Percentiles rank a stretch among this genome's conserved stretches.
These are phyloP conservation scores for Todiramphus saurophagus DNA, from an alignment of 2,113 vertebrate genomes.

Conservation along the genomic window DNA sequence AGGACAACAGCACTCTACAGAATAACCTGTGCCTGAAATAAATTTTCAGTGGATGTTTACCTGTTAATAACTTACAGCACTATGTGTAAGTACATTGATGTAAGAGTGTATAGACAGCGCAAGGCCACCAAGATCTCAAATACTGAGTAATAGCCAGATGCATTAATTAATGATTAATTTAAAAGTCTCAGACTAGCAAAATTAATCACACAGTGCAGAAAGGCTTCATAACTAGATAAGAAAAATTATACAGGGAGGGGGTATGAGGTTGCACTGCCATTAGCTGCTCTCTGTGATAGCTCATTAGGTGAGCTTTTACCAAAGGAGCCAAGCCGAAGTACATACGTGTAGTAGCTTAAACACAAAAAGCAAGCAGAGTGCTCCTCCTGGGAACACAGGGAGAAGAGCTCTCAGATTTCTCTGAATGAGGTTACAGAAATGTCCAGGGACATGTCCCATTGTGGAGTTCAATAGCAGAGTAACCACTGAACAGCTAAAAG, in stretches of 20 bases:
- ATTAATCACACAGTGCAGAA: neutral
- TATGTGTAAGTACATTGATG: neutral
- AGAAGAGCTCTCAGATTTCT: conserved; percentile 48
- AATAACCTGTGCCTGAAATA: neutral
- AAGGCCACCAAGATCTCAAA: neutral
- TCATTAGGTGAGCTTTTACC: conserved; percentile 55
- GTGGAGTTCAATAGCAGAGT: neutral
- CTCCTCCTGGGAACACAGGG: conserved; percentile 36
- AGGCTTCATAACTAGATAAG: neutral
- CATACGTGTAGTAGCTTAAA: neutral
- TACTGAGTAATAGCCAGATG: neutral
- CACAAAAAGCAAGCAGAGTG: conserved; percentile 56
- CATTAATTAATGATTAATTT: neutral
- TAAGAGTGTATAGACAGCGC: neutral
- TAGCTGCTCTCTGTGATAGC: conserved; percentile 17
- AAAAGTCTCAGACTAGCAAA: neutral
- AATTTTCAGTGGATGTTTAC: neutral
- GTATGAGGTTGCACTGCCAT: neutral
- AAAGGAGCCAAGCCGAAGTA: conserved; percentile 27
- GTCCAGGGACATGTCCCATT: neutral
- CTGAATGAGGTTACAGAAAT: neutral
- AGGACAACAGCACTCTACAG: no score
- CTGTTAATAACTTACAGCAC: neutral
- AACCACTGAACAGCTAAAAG: conserved; percentile 11
- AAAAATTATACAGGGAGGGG: neutral